phyloP scores from a whole-genome alignment of 2,888 invertebrate species.

The Hemaris fuciformis region DNA sequence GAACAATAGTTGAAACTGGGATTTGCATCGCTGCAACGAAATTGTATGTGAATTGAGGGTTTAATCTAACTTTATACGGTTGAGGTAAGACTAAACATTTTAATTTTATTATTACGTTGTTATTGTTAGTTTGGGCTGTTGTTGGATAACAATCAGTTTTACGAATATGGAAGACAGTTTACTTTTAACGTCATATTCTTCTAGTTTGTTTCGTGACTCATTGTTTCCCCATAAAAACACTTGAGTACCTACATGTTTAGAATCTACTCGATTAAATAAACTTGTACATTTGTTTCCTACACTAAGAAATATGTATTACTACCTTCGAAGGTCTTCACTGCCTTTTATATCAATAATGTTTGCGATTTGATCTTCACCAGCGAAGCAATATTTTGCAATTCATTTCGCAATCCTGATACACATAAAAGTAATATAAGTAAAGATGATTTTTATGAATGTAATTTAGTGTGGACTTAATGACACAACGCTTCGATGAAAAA shows the following conservation, averaged over 20 bases:
- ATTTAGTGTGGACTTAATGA: neutral
- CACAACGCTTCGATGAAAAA: neutral
- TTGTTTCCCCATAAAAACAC: neutral
- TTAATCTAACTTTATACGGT: conserved; percentile 26
- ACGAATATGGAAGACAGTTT: neutral
- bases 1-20: conserved; percentile 33
- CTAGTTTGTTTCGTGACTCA: neutral
- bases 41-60: conserved; percentile 32
- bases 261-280: no score
- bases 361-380: neutral
- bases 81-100: conserved; percentile 15
- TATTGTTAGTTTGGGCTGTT: conserved; percentile 4
- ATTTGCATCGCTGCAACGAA: conserved; percentile 35
- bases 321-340: no score
- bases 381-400: neutral
- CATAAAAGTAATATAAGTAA: neutral
- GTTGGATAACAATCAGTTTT: conserved; percentile 3
- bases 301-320: no score
- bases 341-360: no score
- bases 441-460: neutral
- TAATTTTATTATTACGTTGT: conserved; percentile 17
- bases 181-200: neutral
- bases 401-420: neutral
- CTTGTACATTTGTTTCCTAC: no score
- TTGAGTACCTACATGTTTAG: neutral